Conservation (phyloP, 2,113 vertebrate species). For the Gallinago media region DNA sequence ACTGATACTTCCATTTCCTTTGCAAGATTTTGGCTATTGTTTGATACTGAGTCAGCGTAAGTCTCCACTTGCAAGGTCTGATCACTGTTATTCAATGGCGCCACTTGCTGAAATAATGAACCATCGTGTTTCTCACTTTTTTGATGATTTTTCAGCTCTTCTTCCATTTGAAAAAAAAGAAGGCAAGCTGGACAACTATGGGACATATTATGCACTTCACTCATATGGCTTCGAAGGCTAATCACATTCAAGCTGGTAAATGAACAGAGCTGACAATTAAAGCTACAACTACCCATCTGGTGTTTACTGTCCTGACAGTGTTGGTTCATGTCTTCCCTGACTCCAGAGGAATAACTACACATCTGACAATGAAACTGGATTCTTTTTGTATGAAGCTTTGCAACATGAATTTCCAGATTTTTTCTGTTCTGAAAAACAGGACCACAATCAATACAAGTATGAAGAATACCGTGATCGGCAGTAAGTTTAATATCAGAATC, state of each 20-base stretch:
- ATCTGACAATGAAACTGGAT: constrained; percentile 66
- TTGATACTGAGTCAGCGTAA: neutral
- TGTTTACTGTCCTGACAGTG: constrained; percentile 70
- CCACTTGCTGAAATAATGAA: constrained; percentile 27
- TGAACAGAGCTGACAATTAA: constrained; percentile 72
- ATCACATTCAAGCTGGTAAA: constrained; percentile 41
- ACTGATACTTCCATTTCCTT: constrained; percentile 32
- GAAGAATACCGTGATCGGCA: constrained; percentile 2
- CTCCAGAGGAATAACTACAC: constrained; percentile 68
- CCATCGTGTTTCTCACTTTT: constrained; percentile 51
- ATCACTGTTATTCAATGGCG: neutral
- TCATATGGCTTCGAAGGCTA: constrained; percentile 71
- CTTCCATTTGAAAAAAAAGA: constrained; percentile 67
- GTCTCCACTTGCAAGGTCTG: constrained; percentile 22
- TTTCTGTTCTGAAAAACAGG: constrained; percentile 73
- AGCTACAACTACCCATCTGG: constrained; percentile 25
- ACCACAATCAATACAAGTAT: constrained; percentile 78
- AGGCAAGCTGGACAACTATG: constrained; percentile 68
- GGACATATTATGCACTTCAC: constrained; percentile 63
- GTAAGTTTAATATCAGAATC: neutral
- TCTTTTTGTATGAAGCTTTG: constrained; percentile 76
- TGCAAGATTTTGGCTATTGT: neutral
- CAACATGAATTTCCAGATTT: constrained; percentile 75
- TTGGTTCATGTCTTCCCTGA: constrained; percentile 66
- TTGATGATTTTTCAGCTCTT: constrained; percentile 71